phyloP scores from a whole-genome alignment of 2,888 invertebrate genomes.

The Ctena decussata region DNA sequence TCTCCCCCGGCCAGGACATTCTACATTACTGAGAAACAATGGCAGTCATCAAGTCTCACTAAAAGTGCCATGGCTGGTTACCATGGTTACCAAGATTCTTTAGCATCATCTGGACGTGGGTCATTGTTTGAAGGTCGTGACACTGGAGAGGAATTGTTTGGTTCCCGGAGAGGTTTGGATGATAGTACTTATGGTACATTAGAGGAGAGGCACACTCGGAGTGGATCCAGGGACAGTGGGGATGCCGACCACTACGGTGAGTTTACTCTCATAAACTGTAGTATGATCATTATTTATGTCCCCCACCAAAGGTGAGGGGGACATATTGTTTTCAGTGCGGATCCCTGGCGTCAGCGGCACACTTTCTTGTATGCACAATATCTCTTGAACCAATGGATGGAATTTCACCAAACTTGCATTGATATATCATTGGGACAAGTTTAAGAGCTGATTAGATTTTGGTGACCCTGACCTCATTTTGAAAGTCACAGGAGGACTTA shows the following conservation, averaged over 20 bases:
- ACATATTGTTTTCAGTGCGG: too few species aligned
- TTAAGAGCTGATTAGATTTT: too few species aligned
- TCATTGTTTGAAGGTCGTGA: conserved; percentile 77
- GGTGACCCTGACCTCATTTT: too few species aligned
- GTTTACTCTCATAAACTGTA: too few species aligned
- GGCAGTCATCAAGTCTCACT: conserved; percentile 64
- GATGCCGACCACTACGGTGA: conserved; percentile 74
- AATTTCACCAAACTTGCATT: too few species aligned
- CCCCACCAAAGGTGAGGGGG: too few species aligned
- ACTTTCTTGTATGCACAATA: too few species aligned
- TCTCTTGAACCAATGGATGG: too few species aligned
- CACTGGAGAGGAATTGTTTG: conserved; percentile 62
- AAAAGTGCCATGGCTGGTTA: conserved; percentile 47
- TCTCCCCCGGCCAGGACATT: conserved; percentile 60
- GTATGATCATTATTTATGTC: too few species aligned
- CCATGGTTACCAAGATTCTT: conserved; percentile 77
- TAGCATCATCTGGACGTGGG: conserved; percentile 77
- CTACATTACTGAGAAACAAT: conserved; percentile 60
- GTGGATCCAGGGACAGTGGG: conserved; percentile 77
- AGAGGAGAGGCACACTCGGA: conserved; percentile 75
- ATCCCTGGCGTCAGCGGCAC: too few species aligned
- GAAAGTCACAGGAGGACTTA: too few species aligned
- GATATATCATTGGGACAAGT: too few species aligned
- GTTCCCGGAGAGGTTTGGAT: conserved; percentile 62
- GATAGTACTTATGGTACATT: conserved; percentile 73